These are phyloP conservation scores for Salvelinus sp. DNA, from an alignment of 2,113 vertebrate genomes.

Conservation along the genomic window DNA sequence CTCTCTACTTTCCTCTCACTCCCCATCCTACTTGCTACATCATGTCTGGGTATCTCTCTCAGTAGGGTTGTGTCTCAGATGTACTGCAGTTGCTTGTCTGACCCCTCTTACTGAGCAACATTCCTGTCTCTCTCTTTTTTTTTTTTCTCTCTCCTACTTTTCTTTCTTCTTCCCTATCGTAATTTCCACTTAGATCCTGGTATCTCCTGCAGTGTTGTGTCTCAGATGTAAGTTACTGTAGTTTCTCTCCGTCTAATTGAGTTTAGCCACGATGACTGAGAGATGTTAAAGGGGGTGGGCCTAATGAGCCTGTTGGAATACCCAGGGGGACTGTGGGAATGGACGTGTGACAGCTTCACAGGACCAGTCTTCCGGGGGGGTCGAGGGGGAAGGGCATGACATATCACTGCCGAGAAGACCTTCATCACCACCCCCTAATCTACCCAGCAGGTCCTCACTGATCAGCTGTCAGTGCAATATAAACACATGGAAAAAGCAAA, in stretches of 20 bases:
- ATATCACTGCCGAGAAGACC: not conserved
- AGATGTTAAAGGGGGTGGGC: slow-evolving; percentile 5
- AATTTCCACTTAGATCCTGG: not conserved
- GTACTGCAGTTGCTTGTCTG: not conserved
- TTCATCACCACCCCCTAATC: not conserved
- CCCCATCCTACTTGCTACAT: not conserved
- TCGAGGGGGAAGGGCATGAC: slow-evolving; percentile 6
- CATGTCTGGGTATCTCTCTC: not conserved
- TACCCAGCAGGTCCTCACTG: slow-evolving; percentile 26
- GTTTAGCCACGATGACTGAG: slow-evolving; percentile 32
- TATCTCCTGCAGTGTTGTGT: not conserved
- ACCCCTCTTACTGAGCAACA: not conserved
- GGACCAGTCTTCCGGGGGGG: slow-evolving; percentile 6
- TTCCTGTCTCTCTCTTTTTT: not conserved
- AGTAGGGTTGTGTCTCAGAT: too few species aligned
- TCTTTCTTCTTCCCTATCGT: not conserved
- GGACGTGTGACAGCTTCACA: too few species aligned
- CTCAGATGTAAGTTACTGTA: not conserved
- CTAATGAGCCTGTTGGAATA: slow-evolving; percentile 42
- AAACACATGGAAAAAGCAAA: not conserved
- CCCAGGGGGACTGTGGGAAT: slow-evolving; percentile 36
- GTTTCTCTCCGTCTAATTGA: slow-evolving; percentile 5
- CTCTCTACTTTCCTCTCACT: not conserved
- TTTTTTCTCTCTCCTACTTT: not conserved
- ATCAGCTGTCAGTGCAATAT: not conserved